Evolutionary conservation across 1,140 invertebrate species (phyloP).

Genomic region (Drosophila elegans): DNA sequence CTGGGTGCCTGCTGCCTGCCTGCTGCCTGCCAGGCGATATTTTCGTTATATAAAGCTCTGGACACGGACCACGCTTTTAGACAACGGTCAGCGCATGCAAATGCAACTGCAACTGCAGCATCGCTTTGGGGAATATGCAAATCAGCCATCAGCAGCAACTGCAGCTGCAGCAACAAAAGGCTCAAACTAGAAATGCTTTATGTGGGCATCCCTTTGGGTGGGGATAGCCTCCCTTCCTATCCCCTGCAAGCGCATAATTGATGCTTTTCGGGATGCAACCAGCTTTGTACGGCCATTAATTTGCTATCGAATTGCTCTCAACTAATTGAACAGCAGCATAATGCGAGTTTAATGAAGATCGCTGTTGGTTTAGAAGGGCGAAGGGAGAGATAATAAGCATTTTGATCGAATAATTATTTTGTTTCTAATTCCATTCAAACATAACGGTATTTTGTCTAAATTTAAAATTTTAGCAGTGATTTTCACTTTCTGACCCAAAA

Average conservation of each 20-base stretch:
- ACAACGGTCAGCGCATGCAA: slow-evolving; percentile 51
- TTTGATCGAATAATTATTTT: slow-evolving; percentile 10
- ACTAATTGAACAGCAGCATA: slow-evolving; percentile 48
- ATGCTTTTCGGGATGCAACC: slow-evolving; percentile 53
- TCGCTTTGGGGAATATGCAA: slow-evolving; percentile 80
- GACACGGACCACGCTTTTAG: slow-evolving; percentile 59
- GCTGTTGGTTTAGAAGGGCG: neutral
- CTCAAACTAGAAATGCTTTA: slow-evolving; percentile 72
- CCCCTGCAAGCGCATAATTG: slow-evolving; percentile 51
- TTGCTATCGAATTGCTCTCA: slow-evolving; percentile 60
- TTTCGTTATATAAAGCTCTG: slow-evolving; percentile 59
- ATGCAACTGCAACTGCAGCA: slow-evolving; percentile 66
- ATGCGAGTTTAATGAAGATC: slow-evolving; percentile 61
- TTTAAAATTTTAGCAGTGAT: neutral
- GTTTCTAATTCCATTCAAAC: neutral
- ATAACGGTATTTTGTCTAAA: neutral
- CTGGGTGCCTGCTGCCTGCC: neutral
- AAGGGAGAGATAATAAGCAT: slow-evolving; percentile 7
- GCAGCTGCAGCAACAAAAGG: slow-evolving; percentile 55
- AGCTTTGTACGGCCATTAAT: slow-evolving; percentile 45
- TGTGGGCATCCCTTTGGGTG: slow-evolving; percentile 9
- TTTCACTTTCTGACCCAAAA: neutral
- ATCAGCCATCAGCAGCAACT: slow-evolving; percentile 69
- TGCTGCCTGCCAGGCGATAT: slow-evolving; percentile 34
- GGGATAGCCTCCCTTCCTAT: neutral